phyloP scores from a whole-genome alignment of 92 coral and sea anemone species.

The Umimayanthus chanpuru region DNA sequence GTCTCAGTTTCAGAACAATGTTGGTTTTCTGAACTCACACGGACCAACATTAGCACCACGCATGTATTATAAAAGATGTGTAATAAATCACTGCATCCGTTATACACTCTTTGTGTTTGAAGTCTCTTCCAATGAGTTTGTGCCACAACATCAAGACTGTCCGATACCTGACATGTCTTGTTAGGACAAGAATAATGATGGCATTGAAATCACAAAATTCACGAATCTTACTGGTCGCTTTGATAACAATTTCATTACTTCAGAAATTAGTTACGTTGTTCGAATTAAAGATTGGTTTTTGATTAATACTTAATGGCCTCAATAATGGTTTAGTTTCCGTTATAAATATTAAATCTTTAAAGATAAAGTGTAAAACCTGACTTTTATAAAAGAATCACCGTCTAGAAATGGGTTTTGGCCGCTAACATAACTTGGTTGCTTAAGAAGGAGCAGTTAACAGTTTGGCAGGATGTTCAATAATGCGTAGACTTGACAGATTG shows the following conservation, averaged over 20 bases:
- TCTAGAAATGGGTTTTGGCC: not conserved
- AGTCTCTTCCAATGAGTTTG: not conserved
- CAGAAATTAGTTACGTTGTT: conserved; percentile 7
- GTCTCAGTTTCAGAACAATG: not conserved
- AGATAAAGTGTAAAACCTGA: not conserved
- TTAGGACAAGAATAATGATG: not conserved
- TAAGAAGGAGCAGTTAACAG: too few relatives aligned
- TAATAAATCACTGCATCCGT: not conserved
- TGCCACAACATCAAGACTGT: not conserved
- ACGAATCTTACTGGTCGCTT: not conserved
- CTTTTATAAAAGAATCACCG: not conserved
- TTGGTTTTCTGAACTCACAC: not conserved
- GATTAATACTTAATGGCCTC: not conserved
- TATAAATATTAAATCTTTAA: not conserved
- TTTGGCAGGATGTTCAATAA: too few relatives aligned
- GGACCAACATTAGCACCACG: too few relatives aligned
- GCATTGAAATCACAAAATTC: not conserved
- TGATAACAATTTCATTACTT: not conserved
- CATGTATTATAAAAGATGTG: not conserved
- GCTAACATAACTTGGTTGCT: not conserved
- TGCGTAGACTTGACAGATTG: too few relatives aligned
- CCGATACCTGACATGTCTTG: not conserved
- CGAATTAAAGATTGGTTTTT: not conserved
- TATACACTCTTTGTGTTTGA: not conserved
- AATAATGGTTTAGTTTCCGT: not conserved